phyloP scores from a whole-genome alignment of 2,888 invertebrate genomes.

The Caenorhabditis afra region DNA sequence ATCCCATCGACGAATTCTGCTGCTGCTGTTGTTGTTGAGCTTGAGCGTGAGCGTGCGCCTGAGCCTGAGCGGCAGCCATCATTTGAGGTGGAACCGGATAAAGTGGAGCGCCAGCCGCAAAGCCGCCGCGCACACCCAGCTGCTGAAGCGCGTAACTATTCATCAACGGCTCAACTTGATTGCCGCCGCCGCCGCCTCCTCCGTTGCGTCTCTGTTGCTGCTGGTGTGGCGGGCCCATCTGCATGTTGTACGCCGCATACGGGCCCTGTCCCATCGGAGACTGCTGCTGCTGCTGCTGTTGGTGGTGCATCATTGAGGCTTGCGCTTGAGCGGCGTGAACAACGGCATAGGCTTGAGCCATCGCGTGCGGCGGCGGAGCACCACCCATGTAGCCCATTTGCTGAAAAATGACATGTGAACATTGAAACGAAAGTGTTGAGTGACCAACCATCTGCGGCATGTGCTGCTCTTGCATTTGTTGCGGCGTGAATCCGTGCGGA shows the following conservation, averaged over 20 bases:
- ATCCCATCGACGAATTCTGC: slow-evolving; percentile 21
- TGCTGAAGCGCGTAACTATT: slow-evolving; percentile 19
- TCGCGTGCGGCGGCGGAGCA: too few species aligned
- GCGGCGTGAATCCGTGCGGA: slow-evolving; percentile 11
- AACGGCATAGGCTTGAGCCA: too few species aligned
- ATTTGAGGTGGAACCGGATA: too few species aligned
- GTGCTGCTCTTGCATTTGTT: slow-evolving; percentile 24
- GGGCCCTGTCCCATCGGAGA: slow-evolving; percentile 8
- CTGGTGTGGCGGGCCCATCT: slow-evolving; percentile 26
- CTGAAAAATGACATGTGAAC: neutral
- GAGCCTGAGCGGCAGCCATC: neutral
- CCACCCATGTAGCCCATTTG: too few species aligned
- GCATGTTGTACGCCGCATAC: slow-evolving; percentile 17
- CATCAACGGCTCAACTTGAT: slow-evolving; percentile 44
- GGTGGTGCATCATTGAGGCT: neutral
- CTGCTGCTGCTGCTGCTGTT: neutral
- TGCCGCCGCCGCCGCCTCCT: slow-evolving; percentile 18
- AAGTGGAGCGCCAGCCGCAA: neutral
- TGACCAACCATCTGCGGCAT: slow-evolving; percentile 9
- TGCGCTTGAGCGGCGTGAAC: neutral
- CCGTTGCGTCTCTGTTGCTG: too few species aligned
- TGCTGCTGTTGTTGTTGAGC: neutral
- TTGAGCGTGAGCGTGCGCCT: too few species aligned
- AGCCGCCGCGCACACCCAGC: slow-evolving; percentile 27
- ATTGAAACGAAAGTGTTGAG: neutral